Evolutionary conservation across 1,140 invertebrate genomes (phyloP).

Genomic region (Hylaeus volcanicus): DNA sequence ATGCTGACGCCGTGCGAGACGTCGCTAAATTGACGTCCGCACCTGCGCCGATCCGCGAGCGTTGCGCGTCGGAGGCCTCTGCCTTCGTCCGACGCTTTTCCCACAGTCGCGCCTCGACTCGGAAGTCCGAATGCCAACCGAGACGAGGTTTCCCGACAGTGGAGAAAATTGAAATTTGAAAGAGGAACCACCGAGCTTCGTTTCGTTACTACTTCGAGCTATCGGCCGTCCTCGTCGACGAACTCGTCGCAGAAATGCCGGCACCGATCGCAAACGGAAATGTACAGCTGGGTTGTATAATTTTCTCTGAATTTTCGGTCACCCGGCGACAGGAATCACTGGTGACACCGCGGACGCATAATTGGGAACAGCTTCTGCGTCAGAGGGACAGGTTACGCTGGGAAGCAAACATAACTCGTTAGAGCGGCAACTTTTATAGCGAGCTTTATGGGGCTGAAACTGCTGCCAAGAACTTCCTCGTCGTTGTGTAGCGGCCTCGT

Average conservation of each 20-base stretch:
- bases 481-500: not conserved
- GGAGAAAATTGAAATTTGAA: not conserved
- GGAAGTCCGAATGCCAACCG: too few relatives aligned
- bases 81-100: not conserved
- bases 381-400: not conserved
- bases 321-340: not conserved
- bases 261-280: conserved; percentile 13
- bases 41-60: conserved; percentile 37
- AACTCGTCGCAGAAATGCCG: not conserved
- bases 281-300: conserved; percentile 11
- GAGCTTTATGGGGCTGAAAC: conserved; percentile 11
- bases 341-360: conserved; percentile 4
- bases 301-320: not conserved
- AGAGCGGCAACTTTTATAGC: conserved; percentile 1
- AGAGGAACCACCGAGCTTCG: too few relatives aligned
- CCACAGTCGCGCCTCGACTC: not conserved
- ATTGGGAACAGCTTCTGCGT: conserved; percentile 27
- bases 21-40: conserved; percentile 47
- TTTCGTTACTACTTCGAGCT: too few relatives aligned
- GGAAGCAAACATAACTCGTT: not conserved
- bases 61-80: conserved; percentile 3
- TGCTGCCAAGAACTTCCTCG: conserved; percentile 2
- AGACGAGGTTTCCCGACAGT: too few relatives aligned
- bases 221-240: not conserved
- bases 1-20: conserved; percentile 48